phyloP scores from a whole-genome alignment of 1,140 invertebrate genomes.

The Periplaneta americana region DNA sequence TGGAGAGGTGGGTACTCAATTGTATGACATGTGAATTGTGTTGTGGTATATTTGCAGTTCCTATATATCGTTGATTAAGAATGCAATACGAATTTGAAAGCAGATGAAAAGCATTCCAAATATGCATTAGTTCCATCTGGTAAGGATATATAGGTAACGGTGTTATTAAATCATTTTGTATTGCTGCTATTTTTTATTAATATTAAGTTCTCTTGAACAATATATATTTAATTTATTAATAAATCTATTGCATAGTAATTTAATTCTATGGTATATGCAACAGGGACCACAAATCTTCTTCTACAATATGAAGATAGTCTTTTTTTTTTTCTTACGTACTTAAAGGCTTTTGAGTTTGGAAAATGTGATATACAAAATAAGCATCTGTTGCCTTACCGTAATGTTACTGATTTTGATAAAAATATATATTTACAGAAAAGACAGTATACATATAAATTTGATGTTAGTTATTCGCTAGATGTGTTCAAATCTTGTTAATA shows the following conservation, averaged over 20 bases:
- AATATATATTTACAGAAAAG: neutral
- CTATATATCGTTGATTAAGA: neutral
- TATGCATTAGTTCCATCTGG: neutral
- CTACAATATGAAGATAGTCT: neutral
- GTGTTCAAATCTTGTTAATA: neutral
- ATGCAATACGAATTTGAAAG: neutral
- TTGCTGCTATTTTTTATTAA: neutral
- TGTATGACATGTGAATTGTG: neutral
- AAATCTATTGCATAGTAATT: neutral
- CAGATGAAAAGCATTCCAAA: neutral
- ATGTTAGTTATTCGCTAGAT: neutral
- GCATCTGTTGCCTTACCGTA: neutral
- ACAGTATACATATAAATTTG: neutral
- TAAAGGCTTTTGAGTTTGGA: neutral
- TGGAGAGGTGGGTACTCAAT: too few relatives aligned
- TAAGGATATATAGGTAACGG: too few relatives aligned
- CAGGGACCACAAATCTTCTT: neutral
- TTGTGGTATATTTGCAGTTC: neutral
- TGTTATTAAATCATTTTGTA: too few relatives aligned
- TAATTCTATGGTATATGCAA: neutral
- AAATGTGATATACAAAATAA: neutral
- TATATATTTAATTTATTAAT: neutral
- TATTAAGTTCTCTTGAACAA: neutral
- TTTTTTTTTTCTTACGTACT: neutral
- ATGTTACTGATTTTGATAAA: neutral